phyloP scores from a whole-genome alignment of 2,113 vertebrate genomes.

The Pionites leucogaster region DNA sequence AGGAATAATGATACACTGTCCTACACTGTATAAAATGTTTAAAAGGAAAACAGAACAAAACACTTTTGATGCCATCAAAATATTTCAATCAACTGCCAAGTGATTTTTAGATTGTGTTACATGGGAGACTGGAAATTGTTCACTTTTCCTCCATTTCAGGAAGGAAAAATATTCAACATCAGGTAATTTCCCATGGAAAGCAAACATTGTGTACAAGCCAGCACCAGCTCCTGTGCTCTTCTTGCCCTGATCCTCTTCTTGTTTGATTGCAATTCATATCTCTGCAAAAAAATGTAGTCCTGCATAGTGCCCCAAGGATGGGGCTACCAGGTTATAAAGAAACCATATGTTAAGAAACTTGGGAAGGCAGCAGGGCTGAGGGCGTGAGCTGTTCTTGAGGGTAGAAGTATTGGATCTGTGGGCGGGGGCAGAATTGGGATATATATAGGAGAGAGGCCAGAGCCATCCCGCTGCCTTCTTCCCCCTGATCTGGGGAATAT shows the following conservation, averaged over 20 bases:
- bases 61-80: not conserved
- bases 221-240: not conserved
- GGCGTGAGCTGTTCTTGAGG: not conserved
- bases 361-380: not conserved
- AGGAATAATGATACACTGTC: slow-evolving; percentile 3
- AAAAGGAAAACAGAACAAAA: slow-evolving; percentile 8
- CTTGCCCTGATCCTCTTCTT: not conserved
- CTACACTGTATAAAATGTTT: not conserved
- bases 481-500: not conserved
- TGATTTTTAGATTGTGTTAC: not conserved
- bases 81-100: not conserved
- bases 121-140: not conserved
- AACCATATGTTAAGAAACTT: not conserved
- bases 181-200: not conserved
- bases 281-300: not conserved
- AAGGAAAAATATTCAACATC: not conserved
- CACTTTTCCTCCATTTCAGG: not conserved
- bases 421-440: not conserved
- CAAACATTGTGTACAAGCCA: not conserved
- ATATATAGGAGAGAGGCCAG: not conserved
- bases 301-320: not conserved
- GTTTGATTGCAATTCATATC: not conserved
- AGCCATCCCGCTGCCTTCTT: not conserved
- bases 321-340: not conserved
- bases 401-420: not conserved